A percentile compares a stretch with the other conserved stretches of the same genome.
These are phyloP conservation scores for Bubo bubo DNA, from an alignment of 2,113 vertebrate genomes.

Conservation along the genomic window DNA sequence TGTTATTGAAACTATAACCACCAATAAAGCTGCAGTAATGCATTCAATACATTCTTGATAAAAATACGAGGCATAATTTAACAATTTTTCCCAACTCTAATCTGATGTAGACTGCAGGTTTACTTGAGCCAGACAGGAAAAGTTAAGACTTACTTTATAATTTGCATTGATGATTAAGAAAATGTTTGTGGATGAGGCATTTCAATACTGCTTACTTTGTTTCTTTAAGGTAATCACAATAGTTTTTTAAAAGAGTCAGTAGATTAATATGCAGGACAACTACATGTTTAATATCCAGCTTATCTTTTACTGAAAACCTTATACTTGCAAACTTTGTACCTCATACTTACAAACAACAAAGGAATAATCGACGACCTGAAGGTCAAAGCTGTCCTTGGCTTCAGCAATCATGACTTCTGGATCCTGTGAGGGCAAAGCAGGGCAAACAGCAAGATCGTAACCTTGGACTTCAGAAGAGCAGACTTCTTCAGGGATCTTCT, in stretches of 20 bases:
- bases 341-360: neutral
- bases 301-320: neutral
- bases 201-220: neutral
- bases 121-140: neutral
- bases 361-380: neutral
- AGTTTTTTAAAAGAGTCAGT: neutral
- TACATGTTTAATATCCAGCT: neutral
- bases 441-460: neutral
- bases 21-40: neutral
- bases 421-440: neutral
- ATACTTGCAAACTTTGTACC: neutral
- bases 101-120: neutral
- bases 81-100: neutral
- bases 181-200: neutral
- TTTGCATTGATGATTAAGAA: neutral
- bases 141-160: neutral
- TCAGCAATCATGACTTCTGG: neutral
- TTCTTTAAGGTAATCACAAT: neutral
- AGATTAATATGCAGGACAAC: neutral
- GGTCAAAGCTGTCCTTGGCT: neutral
- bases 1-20: neutral
- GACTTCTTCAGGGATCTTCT: neutral
- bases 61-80: neutral
- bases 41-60: neutral
- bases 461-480: neutral